Evolutionary conservation across 2,888 invertebrate species (phyloP).

Genomic region (Parnassius smintheus): DNA sequence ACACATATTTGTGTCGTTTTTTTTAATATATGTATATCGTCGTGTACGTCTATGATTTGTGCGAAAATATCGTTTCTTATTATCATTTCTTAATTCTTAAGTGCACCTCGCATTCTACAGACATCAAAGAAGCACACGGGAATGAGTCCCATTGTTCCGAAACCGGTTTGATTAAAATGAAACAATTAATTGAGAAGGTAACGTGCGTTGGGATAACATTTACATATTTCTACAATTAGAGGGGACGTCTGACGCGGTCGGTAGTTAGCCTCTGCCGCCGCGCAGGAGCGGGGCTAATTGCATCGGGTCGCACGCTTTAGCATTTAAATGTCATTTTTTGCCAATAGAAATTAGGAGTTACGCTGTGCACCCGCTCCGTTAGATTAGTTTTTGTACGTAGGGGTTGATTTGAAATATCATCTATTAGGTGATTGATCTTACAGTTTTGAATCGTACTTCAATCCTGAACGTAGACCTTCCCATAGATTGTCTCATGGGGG

Average conservation of each 20-base stretch:
- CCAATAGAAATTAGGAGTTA: conserved; percentile 10
- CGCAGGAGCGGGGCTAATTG: conserved; percentile 28
- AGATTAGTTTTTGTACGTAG: background rate
- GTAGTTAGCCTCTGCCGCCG: conserved; percentile 6
- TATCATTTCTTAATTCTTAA: too few species aligned
- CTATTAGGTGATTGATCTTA: too few species aligned
- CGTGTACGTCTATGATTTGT: too few species aligned
- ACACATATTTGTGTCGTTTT: too few species aligned
- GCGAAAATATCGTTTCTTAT: too few species aligned
- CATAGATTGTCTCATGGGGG: too few species aligned
- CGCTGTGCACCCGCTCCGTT: background rate
- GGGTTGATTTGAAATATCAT: too few species aligned
- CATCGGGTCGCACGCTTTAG: conserved; percentile 9
- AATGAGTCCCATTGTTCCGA: conserved; percentile 31
- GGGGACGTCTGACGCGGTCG: conserved; percentile 33
- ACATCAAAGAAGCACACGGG: background rate
- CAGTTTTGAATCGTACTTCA: too few species aligned
- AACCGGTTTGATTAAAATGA: conserved; percentile 44
- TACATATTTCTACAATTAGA: conserved; percentile 52
- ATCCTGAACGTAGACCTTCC: too few species aligned
- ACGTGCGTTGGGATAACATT: conserved; percentile 45
- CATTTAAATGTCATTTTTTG: conserved; percentile 30
- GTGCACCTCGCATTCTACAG: too few species aligned
- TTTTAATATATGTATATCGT: too few species aligned
- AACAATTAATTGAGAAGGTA: conserved; percentile 49